phyloP scores from a whole-genome alignment of 2,113 vertebrate genomes.

The Indicator maculatus region DNA sequence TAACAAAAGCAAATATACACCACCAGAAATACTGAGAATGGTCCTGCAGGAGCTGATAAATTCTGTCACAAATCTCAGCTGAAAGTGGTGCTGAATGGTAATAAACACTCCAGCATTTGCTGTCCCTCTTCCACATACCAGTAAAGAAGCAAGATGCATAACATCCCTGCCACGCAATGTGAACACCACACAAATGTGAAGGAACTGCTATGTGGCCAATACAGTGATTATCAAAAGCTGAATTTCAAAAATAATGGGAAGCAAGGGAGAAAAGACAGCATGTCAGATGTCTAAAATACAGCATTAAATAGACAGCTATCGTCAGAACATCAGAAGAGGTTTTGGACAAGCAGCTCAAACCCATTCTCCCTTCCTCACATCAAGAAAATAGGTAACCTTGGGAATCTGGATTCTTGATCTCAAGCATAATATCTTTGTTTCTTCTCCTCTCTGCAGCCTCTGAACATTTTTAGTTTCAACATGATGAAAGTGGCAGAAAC shows the following conservation, averaged over 20 bases:
- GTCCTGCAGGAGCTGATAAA: constrained; percentile 40
- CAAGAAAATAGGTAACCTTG: not conserved
- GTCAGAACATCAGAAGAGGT: not conserved
- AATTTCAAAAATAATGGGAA: not conserved
- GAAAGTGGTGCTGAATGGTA: constrained; percentile 2
- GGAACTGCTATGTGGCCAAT: not conserved
- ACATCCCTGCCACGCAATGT: not conserved
- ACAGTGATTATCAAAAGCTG: not conserved
- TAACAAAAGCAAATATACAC: constrained; percentile 40
- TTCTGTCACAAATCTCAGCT: constrained; percentile 15
- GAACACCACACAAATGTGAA: not conserved
- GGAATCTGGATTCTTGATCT: not conserved
- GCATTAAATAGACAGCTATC: not conserved
- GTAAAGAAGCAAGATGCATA: not conserved
- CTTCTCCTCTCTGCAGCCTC: not conserved
- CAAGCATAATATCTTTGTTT: not conserved
- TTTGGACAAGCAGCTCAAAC: not conserved
- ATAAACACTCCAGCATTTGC: not conserved
- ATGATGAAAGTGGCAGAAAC: constrained; percentile 37
- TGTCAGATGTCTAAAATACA: not conserved
- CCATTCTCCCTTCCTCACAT: not conserved
- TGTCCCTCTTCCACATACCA: not conserved
- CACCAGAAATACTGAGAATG: constrained; percentile 42
- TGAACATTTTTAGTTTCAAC: constrained; percentile 44
- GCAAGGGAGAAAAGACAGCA: not conserved